These are phyloP conservation scores for Barypeithes pellucidus DNA, from an alignment of 2,888 invertebrate species.

Conservation along the genomic window DNA sequence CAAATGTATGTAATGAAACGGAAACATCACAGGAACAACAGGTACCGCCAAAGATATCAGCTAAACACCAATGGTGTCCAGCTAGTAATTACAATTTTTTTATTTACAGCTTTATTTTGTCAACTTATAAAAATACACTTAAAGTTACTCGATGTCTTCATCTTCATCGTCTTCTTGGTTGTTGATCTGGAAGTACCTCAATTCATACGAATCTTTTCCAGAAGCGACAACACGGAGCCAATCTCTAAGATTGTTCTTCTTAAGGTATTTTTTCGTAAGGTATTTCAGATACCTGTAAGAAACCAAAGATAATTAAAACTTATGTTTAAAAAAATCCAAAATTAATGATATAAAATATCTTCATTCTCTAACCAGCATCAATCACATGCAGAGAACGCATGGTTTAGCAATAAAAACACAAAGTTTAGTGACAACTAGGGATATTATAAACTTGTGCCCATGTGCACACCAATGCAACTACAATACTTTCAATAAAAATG, in stretches of 20 bases:
- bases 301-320: background rate
- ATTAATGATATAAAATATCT: constrained; percentile 57
- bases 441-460: too few species aligned
- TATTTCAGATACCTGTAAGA: constrained; percentile 93
- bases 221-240: constrained; percentile 99
- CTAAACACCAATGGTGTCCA: too few species aligned
- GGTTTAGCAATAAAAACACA: too few species aligned
- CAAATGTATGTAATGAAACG: too few species aligned
- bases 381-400: too few species aligned
- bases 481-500: too few species aligned
- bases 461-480: too few species aligned
- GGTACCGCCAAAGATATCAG: too few species aligned
- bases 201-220: constrained; percentile 96
- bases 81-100: background rate
- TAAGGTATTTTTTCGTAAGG: constrained; percentile 99
- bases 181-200: constrained; percentile 99
- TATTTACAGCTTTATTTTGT: constrained; percentile 33
- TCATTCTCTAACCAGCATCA: too few species aligned
- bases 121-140: constrained; percentile 45
- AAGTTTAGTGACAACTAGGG: too few species aligned
- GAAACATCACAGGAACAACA: too few species aligned
- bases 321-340: constrained; percentile 58
- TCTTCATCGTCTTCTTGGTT: constrained; percentile 84
- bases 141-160: constrained; percentile 87
- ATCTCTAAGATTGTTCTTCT: constrained; percentile 99